Base-by-base conservation (phyloP, 2,888 invertebrate genomes). In the Hanleya hanleyi region DNA sequence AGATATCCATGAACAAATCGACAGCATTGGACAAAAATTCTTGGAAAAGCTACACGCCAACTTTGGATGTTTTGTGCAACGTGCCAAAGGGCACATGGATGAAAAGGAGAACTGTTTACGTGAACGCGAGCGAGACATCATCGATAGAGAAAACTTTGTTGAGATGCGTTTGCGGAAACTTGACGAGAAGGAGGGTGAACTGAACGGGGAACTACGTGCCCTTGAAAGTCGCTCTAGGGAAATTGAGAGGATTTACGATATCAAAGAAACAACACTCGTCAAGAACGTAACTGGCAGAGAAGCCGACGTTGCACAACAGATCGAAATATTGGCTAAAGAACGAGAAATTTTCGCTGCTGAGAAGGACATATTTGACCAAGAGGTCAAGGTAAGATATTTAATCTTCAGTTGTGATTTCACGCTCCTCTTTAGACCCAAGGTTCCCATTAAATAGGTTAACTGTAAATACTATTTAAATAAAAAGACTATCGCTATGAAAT, bases 1-100 rank as follows among this genome's bases (percentile, higher is more conserved):
- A 18, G 86, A 87, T 67, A 85, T 87, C 61, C 87, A 87, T 64
- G 87, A 87, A 36, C 87, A 87, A 76, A 87, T 87, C 35, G 71
- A 87, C 47, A 81, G 84, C 35, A 83, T 87, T 35, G 87, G 87
- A 0, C 83, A 84, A 75, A 82, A 78, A 36, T 83, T 87, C 49
- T 73, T 86, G 57, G 85, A 86, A 6, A 81, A 84, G 37, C 79
- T 87, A 0, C 87, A 87, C 74, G 77, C 83, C 6, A 86, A 83
- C 67, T 86, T 87, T 76, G 81, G 81, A 57, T 79, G 83, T 38
- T 86, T 87, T 71, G 83, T 87, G 7, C 82, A 82, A 66, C 79
- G 82, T 70, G 86, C 86, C 0, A 84, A 84, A 61, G 87, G 86
- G 26, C 85, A 85, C 67, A 84, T 87, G 0, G 84, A 84, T 33